Percentiles rank a stretch among this genome's conserved stretches.
These are phyloP conservation scores for Pituophis catenifer DNA, from an alignment of 2,113 vertebrate species.

Conservation along the genomic window DNA sequence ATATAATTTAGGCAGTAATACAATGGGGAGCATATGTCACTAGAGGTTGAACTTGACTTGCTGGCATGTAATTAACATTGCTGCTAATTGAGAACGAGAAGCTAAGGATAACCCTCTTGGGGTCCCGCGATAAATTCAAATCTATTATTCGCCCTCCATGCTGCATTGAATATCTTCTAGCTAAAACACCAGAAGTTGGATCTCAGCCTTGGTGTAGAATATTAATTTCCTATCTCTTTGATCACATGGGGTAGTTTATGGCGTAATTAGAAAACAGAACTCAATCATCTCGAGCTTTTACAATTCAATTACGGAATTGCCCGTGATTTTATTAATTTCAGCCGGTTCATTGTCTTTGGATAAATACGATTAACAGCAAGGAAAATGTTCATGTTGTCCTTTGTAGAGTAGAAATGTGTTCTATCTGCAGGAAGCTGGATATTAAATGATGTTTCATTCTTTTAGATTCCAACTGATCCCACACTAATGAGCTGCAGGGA, in stretches of 20 bases:
- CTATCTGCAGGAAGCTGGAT: slow-evolving; percentile 33
- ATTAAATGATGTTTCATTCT: slow-evolving; percentile 39
- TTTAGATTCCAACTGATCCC: neutral
- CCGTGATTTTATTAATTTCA: slow-evolving; percentile 35
- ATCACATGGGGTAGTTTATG: neutral
- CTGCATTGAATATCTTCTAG: neutral
- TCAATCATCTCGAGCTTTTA: slow-evolving; percentile 44
- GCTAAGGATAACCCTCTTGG: neutral
- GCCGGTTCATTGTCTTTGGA: slow-evolving; percentile 39
- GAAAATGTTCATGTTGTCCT: slow-evolving; percentile 31
- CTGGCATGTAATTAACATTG: neutral
- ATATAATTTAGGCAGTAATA: neutral
- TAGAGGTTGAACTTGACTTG: neutral
- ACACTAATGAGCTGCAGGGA: slow-evolving; percentile 37
- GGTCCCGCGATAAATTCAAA: neutral
- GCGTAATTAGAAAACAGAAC: neutral
- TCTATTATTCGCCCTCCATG: neutral
- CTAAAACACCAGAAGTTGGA: neutral
- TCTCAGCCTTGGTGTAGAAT: neutral
- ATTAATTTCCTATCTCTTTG: neutral
- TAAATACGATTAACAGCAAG: slow-evolving; percentile 44
- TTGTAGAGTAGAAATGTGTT: slow-evolving; percentile 37
- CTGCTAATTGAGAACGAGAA: neutral
- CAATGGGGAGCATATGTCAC: neutral
- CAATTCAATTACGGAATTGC: slow-evolving; percentile 43